Evolutionary conservation across 2,888 invertebrate genomes (phyloP).

Genomic region (Yponomeuta evonymella): DNA sequence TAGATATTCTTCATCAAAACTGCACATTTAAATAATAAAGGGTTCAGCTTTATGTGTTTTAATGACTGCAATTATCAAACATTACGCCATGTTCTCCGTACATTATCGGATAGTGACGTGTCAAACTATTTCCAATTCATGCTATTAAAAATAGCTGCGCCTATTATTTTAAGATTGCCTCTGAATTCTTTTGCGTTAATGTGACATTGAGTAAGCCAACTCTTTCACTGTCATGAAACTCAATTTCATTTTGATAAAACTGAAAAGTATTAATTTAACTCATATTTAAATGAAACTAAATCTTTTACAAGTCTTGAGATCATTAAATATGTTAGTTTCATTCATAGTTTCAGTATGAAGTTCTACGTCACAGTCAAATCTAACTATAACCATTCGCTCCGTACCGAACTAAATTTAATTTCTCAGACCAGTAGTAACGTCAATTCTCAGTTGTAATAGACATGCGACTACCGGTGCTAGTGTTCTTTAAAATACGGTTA

Average conservation of each 20-base stretch:
- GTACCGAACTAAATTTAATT: slow-evolving; percentile 57
- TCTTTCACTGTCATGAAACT: neutral
- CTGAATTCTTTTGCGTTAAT: slow-evolving; percentile 46
- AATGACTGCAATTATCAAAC: neutral
- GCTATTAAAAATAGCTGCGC: slow-evolving; percentile 54
- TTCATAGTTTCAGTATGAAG: slow-evolving; percentile 21
- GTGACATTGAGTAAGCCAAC: slow-evolving; percentile 30
- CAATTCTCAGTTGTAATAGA: slow-evolving; percentile 61
- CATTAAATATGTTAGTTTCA: slow-evolving; percentile 26
- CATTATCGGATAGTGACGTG: slow-evolving; percentile 45
- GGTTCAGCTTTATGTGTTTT: neutral
- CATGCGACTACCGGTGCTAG: slow-evolving; percentile 48
- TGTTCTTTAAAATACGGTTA: neutral
- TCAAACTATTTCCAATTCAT: slow-evolving; percentile 57
- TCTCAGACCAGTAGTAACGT: slow-evolving; percentile 54
- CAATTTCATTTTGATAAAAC: neutral
- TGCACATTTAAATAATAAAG: neutral
- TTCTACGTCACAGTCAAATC: slow-evolving; percentile 17
- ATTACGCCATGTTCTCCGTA: slow-evolving; percentile 25
- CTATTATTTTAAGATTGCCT: slow-evolving; percentile 59
- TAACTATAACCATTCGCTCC: slow-evolving; percentile 40
- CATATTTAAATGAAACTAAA: neutral
- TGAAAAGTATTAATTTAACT: neutral
- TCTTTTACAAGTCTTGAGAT: neutral
- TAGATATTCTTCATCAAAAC: too few relatives aligned